Evolutionary conservation across 1,140 invertebrate genomes (phyloP), one percentile per base, ranked within the genome.

Genomic region (Drosophila subpulchrella): DNA sequence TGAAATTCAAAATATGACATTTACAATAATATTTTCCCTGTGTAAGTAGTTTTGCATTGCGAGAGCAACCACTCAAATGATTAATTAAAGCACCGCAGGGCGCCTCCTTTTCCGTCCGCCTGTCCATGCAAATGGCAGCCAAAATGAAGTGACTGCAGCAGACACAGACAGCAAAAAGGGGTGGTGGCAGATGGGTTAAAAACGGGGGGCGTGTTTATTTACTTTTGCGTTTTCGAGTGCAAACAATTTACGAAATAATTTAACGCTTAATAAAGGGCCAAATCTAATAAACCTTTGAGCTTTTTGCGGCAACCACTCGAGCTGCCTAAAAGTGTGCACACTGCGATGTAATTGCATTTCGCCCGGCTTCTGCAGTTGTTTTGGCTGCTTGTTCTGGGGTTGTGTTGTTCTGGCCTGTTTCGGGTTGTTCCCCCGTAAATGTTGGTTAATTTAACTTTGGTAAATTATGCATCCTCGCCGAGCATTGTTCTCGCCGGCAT

Each of bases 251-350:
- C 84, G 59, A 89, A 89, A 89, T 89, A 89, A 89, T 89, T 89
- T 89, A 89, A 89, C 84, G 84, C 84, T 89, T 89, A 89, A 89
- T 89, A 89, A 89, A 89, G 72, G 84, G 77, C 53, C 74, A 89
- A 89, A 89, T 89, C 84, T 89, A 89, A 89, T 89, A 89, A 89
- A 89, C 84, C 84, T 89, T 89, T 89, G 85, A 88, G 83, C 84
- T 83, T 76, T 78, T 88, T 81, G 84, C 53, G 80, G 80, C 65
- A 54, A 15, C 72, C 55, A 42, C 56, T 58, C 12, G 53, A 75
- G 46, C 44, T 70, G 68, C 80, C 79, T 65, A 77, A 89, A 83
- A 89, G 79, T 80, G 73, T 89, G 83, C 84, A 62, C 56, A 71
- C n/a, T 17, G 80, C 71, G 34, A 74, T 84, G 84, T 89, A 89